A percentile compares a stretch with the other conserved stretches of the same genome.
Evolutionary conservation across 2,888 invertebrate species (phyloP).

Genomic region (Acanthosepion pharaonis): DNA sequence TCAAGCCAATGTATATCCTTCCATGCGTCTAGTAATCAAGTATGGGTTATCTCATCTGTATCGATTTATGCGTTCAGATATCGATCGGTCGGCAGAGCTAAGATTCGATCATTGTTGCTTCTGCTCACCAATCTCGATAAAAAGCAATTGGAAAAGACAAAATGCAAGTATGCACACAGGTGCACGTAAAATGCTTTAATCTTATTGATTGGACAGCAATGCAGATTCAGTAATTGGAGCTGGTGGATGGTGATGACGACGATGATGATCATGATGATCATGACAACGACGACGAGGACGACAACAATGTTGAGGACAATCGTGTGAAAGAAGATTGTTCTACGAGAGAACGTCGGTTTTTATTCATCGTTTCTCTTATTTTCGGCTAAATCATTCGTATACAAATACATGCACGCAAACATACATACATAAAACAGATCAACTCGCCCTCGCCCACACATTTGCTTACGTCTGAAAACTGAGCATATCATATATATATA

Average conservation of each 20-base stretch:
- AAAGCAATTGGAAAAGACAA: slow-evolving; percentile 2
- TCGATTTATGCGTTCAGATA: not conserved
- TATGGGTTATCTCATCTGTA: not conserved
- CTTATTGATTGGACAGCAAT: not conserved
- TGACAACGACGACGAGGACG: too few relatives aligned
- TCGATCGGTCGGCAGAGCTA: not conserved
- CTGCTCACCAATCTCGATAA: slow-evolving; percentile 6
- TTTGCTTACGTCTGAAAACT: too few relatives aligned
- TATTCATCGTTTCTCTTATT: too few relatives aligned
- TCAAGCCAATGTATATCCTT: not conserved
- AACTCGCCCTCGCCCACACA: too few relatives aligned
- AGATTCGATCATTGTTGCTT: not conserved
- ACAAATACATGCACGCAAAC: not conserved
- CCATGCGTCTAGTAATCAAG: not conserved
- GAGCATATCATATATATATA: too few relatives aligned
- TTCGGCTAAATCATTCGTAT: not conserved
- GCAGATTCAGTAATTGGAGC: not conserved
- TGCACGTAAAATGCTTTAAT: not conserved
- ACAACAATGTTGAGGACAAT: too few relatives aligned
- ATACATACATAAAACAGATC: not conserved
- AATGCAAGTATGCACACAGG: not conserved
- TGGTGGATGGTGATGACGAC: not conserved
- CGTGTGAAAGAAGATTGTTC: too few relatives aligned
- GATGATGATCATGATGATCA: too few relatives aligned
- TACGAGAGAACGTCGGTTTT: too few relatives aligned